phyloP scores from a whole-genome alignment of 1,140 invertebrate species.

The Penaeus chinensis region DNA sequence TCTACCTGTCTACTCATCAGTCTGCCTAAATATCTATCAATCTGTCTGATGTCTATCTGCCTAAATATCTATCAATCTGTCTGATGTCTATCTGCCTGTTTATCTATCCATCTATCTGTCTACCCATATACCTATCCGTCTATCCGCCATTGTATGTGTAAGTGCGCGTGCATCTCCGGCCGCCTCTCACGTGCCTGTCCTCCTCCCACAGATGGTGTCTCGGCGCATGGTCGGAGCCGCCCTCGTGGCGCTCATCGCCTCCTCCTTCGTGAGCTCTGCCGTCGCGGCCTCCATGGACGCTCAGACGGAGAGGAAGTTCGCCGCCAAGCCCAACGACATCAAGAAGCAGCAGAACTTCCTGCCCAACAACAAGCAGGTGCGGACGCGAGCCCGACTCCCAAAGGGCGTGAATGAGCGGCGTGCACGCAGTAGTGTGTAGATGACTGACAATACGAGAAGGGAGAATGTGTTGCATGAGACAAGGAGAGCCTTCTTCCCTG shows the following conservation, averaged over 20 bases:
- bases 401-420: neutral
- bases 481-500: neutral
- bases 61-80: too few species aligned
- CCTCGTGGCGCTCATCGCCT: constrained; percentile 40
- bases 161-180: too few species aligned
- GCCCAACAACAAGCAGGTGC: constrained; percentile 17
- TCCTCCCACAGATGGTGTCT: constrained; percentile 39
- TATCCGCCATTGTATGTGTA: too few species aligned
- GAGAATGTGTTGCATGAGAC: too few species aligned
- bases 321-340: constrained; percentile 85
- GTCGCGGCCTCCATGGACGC: constrained; percentile 48
- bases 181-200: neutral
- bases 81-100: too few species aligned
- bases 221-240: constrained; percentile 7
- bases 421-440: neutral
- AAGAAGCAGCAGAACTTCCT: constrained; percentile 75
- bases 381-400: neutral
- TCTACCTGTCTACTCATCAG: too few species aligned
- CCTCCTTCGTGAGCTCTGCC: constrained; percentile 51
- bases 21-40: too few species aligned
- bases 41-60: too few species aligned
- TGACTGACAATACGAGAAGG: neutral
- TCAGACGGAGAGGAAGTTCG: constrained; percentile 78
- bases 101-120: too few species aligned
- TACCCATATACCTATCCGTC: too few species aligned